These are phyloP conservation scores for Latrodectus geometricus DNA, from an alignment of 1,140 invertebrate genomes.

Conservation along the genomic window DNA sequence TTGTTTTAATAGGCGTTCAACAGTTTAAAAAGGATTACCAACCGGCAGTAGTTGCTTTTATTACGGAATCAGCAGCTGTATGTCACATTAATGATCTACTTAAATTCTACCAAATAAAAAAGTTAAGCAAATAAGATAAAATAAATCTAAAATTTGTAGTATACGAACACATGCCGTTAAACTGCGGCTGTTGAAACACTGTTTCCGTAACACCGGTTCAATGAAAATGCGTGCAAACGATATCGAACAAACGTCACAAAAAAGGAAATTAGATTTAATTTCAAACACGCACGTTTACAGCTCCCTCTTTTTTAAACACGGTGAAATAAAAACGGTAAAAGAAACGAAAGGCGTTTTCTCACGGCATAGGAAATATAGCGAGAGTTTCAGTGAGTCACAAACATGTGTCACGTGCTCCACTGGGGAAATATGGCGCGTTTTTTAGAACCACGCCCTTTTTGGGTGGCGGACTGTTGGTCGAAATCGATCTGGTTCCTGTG, in stretches of 20 bases:
- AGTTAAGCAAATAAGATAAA: too few relatives aligned
- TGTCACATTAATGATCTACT: too few relatives aligned
- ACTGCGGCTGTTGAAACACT: background rate
- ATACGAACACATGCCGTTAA: too few relatives aligned
- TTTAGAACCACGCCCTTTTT: constrained; percentile 21
- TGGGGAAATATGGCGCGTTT: constrained; percentile 9
- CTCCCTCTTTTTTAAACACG: background rate
- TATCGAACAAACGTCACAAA: background rate
- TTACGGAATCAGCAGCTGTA: too few relatives aligned
- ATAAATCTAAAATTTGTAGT: too few relatives aligned
- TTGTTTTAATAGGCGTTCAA: too few relatives aligned
- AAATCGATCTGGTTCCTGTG: constrained; percentile 30
- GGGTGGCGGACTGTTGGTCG: background rate
- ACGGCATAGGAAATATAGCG: background rate
- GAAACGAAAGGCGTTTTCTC: background rate
- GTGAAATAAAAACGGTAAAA: background rate
- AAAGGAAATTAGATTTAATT: background rate
- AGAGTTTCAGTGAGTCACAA: constrained; percentile 46
- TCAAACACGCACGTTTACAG: background rate
- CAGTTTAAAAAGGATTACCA: too few relatives aligned
- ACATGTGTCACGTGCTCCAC: constrained; percentile 41
- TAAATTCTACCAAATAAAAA: too few relatives aligned
- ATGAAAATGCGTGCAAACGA: background rate
- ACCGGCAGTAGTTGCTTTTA: too few relatives aligned
- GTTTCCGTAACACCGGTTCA: background rate